Conservation (phyloP, 2,888 invertebrate species). For the Lingula anatina region DNA sequence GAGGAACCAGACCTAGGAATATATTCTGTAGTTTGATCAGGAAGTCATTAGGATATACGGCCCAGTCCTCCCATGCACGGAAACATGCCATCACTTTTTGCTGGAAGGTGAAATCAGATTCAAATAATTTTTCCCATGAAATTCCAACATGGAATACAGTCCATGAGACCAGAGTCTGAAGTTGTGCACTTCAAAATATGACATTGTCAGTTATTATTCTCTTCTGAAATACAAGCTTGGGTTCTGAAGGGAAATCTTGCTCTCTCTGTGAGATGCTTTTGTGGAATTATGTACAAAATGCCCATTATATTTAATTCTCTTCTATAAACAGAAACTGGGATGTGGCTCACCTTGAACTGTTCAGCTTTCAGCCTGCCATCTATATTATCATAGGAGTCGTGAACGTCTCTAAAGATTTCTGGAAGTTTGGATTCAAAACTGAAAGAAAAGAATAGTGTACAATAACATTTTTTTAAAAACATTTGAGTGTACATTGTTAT, state of each 20-base stretch:
- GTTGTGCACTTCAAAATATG: too few relatives aligned
- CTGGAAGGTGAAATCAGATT: constrained; percentile 26
- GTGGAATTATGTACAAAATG: too few relatives aligned
- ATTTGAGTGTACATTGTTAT: not conserved
- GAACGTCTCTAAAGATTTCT: constrained; percentile 72
- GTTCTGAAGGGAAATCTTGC: too few relatives aligned
- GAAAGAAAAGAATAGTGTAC: constrained; percentile 15
- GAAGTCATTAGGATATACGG: constrained; percentile 89
- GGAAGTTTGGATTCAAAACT: constrained; percentile 80
- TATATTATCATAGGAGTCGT: constrained; percentile 67
- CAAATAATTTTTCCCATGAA: too few relatives aligned
- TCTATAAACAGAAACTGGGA: too few relatives aligned
- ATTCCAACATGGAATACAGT: too few relatives aligned
- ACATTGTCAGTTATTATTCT: too few relatives aligned
- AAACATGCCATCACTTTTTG: constrained; percentile 78
- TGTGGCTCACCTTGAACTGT: constrained; percentile 68
- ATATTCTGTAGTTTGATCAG: constrained; percentile 80
- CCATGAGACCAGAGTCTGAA: too few relatives aligned
- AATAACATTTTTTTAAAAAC: constrained; percentile 1
- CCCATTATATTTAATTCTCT: too few relatives aligned
- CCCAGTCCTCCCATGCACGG: constrained; percentile 97
- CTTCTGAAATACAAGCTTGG: too few relatives aligned
- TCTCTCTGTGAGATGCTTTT: too few relatives aligned
- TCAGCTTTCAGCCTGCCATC: constrained; percentile 89
- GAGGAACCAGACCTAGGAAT: constrained; percentile 74